Evolutionary conservation across 2,113 vertebrate species (phyloP), one percentile per base, ranked within the genome.

Genomic region (Cololabis saira): DNA sequence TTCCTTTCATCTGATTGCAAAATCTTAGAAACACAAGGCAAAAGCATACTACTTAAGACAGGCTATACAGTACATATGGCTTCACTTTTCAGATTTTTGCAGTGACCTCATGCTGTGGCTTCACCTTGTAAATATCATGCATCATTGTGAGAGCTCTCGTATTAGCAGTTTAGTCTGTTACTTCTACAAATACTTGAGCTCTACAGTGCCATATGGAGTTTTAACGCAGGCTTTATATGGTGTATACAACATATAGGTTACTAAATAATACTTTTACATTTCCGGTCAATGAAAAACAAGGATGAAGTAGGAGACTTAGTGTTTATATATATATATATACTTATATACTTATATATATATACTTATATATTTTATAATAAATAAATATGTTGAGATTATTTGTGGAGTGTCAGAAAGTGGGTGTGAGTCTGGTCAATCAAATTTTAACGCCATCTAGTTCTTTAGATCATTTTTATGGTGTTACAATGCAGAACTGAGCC

Each of bases 81-180:
- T 70, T 71, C 14, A 80, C 83, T 87, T 87, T 77, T 57, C 71
- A 43, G 15, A 67, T 74, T 64, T 60, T 52, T 64, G 24, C 67
- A 1, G 65, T 81, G 71, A 84, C 42, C 55, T 80, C 83, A 84
- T 76, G 62, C 51, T 60, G 21, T 58, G 56, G 56, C 2, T 66
- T 71, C 40, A n/a, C 27, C 37, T 51, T 51, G 45, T 40, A 60
- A 57, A 69, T 49, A 58, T 50, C 50, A 55, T 56, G 59, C 16
- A 12, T 27, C 41, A 22, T 30, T 12, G 2, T 21, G 1, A 76
- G 62, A 52, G 42, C n/a, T 48, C 33, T 37, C 5, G 33, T 37
- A 37, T 37, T 37, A 61, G 48, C 50, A 18, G 40, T 55, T 61
- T 37, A 16, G 12, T 58, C 1, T 21, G 5, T 42, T 13, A 43